Base-by-base conservation (phyloP, 2,888 invertebrate species). In the Eumerus sabulonum region DNA sequence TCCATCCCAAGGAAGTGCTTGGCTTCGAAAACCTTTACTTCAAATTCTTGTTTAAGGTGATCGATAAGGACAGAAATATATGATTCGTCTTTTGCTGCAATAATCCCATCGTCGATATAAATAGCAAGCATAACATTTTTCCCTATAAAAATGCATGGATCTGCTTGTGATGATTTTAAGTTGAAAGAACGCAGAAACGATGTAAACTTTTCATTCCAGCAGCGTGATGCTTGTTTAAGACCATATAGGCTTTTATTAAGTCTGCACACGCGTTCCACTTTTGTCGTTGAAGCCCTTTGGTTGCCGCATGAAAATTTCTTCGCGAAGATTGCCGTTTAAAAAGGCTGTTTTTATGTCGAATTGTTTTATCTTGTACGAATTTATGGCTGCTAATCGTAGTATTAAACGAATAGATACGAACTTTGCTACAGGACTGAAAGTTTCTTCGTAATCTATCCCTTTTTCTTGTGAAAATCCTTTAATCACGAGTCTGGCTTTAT, bases 201-300 rank as follows among this genome's bases (percentile, higher is more conserved):
- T n/a, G 40, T 48, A 19, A 66, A 66, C 12, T 14, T 54, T 14
- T 48, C 40, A 40, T 66, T 66, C 27, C 62, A 62, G 50, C 62
- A 62, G 12, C 62, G 50, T 11, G 51, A 76, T 7, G 82, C 71
- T 72, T 84, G 83, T 36, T 83, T 84, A 7, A 83, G 47, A 5
- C 82, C 82, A 64, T 83, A 83, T 2, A 83, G 42, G 16, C 81
- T 76, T 42, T 77, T 82, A 11, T 51, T 51, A 7, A 83, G 53
- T 44, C 68, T 68, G 56, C 82, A 83, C 0, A 84, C 82, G n/a
- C 73, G 72, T 11, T n/a, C 56, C 67, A 1, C 71, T 82, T n/a
- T 81, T 63, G 68, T 82, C 82, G 14, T 73, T 48, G 54, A 76
- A 83, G 5, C 73, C 76, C 27, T 42, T 44, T 17, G 77, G 79